Evolutionary conservation across 1,140 invertebrate species (phyloP).

Genomic region (Rhagoletis zephyria): DNA sequence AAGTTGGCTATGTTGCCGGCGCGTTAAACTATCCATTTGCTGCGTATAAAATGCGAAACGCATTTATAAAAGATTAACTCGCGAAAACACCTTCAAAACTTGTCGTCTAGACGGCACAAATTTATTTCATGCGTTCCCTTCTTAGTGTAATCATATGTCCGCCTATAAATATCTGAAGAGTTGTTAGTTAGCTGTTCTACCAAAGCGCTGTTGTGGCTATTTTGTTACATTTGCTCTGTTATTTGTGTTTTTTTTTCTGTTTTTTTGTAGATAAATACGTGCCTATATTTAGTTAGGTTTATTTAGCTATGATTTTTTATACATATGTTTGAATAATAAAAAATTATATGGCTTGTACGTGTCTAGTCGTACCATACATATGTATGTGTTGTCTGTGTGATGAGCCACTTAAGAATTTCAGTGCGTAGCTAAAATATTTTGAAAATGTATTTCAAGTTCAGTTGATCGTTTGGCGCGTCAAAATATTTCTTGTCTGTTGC

Average conservation of each 20-base stretch:
- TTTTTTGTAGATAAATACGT: background rate
- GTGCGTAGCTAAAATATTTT: constrained; percentile 27
- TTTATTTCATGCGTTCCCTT: constrained; percentile 28
- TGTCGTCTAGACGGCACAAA: constrained; percentile 38
- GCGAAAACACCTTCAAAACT: constrained; percentile 43
- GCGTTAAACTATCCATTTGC: constrained; percentile 5
- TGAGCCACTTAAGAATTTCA: background rate
- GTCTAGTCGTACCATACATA: background rate
- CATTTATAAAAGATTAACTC: constrained; percentile 35
- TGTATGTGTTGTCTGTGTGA: background rate
- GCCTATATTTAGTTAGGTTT: background rate
- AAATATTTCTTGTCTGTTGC: background rate
- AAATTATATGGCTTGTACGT: constrained; percentile 1
- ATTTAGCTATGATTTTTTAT: background rate
- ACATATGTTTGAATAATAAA: background rate
- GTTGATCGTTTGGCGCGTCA: background rate
- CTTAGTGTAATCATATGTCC: background rate
- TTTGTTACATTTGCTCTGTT: background rate
- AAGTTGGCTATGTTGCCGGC: background rate
- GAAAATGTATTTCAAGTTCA: constrained; percentile 5
- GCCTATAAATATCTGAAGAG: background rate
- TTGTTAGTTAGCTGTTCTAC: too few species aligned
- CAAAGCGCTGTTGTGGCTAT: background rate
- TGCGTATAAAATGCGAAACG: constrained; percentile 20
- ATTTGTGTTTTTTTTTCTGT: background rate